Percentiles rank a stretch among this genome's conserved stretches.
These are phyloP conservation scores for Drosophila tripunctata DNA, from an alignment of 2,888 invertebrate species.

Conservation along the genomic window DNA sequence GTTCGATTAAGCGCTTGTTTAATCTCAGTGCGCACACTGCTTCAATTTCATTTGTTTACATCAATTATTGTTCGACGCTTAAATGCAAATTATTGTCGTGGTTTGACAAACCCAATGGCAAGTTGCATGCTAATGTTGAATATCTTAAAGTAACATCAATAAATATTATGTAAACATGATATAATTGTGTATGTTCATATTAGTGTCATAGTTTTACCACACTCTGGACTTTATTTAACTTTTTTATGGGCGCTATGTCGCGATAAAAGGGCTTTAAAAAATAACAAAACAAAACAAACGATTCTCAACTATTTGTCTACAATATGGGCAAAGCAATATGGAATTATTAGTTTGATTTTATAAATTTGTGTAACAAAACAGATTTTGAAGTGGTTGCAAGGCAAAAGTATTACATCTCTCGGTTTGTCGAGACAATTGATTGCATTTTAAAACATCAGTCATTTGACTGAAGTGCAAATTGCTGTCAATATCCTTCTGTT, in stretches of 20 bases:
- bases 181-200: background rate
- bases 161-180: conserved; percentile 55
- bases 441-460: conserved; percentile 1
- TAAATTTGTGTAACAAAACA: background rate
- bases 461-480: conserved; percentile 10
- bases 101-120: conserved; percentile 84
- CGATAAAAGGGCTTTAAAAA: too few relatives aligned
- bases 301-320: background rate
- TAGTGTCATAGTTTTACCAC: too few relatives aligned
- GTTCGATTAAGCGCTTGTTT: conserved; percentile 89
- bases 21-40: conserved; percentile 16
- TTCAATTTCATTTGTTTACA: conserved; percentile 47
- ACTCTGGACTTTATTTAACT: too few relatives aligned
- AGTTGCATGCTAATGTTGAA: conserved; percentile 69
- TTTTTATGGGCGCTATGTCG: too few relatives aligned
- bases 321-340: conserved; percentile 9
- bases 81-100: conserved; percentile 82
- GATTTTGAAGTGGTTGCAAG: conserved; percentile 6
- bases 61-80: conserved; percentile 14
- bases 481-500: background rate
- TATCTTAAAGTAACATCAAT: conserved; percentile 38
- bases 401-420: background rate
- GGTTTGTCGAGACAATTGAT: background rate
- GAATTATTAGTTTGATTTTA: background rate
- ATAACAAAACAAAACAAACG: background rate